Percentiles rank a stretch among this genome's conserved stretches.
Conservation (phyloP, 2,888 invertebrate species). For the Coremacera marginata region DNA sequence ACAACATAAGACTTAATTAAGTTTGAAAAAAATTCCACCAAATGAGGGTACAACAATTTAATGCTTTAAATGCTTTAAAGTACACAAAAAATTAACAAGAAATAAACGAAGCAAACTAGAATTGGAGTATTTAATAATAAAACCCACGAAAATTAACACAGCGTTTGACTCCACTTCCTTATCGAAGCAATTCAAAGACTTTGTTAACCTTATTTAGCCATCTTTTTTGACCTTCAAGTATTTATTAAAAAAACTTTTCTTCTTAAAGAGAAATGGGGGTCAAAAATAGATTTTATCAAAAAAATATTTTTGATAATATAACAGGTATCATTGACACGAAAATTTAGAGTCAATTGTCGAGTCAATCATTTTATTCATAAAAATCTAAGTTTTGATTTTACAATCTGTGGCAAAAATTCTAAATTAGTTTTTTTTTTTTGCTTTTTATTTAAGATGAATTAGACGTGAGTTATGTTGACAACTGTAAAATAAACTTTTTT, state of each 20-base stretch:
- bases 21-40: background rate
- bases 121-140: background rate
- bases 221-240: background rate
- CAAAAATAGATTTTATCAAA: no score
- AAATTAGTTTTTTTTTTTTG: background rate
- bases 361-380: no score
- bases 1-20: background rate
- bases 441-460: no score
- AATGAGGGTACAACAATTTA: background rate
- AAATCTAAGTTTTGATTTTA: no score
- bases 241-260: background rate
- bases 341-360: no score
- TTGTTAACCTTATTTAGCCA: background rate
- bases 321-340: no score
- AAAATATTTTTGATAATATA: no score
- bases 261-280: no score
- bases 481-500: no score
- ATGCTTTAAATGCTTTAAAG: background rate
- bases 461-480: no score
- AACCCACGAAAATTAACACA: background rate
- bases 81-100: background rate
- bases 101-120: background rate
- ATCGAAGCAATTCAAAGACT: background rate
- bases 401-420: no score
- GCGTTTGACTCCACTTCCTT: background rate